Evolutionary conservation across 2,113 vertebrate genomes (phyloP).

Genomic region (Naja naja): DNA sequence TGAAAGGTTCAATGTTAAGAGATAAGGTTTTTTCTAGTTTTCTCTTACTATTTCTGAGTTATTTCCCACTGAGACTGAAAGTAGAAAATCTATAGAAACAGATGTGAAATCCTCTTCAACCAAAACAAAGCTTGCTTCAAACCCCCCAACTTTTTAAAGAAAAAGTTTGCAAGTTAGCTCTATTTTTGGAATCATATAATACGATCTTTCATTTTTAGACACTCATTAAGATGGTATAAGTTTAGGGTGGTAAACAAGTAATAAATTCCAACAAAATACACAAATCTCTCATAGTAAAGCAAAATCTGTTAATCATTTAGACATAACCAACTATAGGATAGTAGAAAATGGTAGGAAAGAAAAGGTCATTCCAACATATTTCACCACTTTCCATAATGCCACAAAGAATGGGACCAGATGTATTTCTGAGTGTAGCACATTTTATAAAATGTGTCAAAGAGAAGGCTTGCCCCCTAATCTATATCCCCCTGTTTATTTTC

Average conservation of each 20-base stretch:
- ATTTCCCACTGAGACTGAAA: neutral
- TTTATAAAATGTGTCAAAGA: neutral
- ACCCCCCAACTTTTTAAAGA: neutral
- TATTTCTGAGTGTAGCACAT: neutral
- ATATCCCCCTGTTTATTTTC: no score
- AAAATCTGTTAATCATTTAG: neutral
- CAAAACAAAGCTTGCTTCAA: neutral
- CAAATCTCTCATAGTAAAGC: neutral
- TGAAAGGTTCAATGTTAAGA: neutral
- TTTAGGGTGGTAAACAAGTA: neutral
- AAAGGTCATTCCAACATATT: neutral
- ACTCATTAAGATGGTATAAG: neutral
- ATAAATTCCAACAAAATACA: neutral
- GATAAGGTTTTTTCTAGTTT: neutral
- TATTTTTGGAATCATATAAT: neutral
- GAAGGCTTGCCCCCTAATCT: no score
- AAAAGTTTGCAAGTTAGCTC: constrained; percentile 39
- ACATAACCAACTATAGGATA: neutral
- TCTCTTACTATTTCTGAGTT: neutral
- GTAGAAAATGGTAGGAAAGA: neutral
- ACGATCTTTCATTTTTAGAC: neutral
- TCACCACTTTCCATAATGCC: neutral
- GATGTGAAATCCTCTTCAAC: neutral
- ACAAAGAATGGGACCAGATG: neutral
- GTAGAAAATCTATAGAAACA: neutral